phyloP scores from a whole-genome alignment of 2,797 vertebrate species.

The Muraenolepis orangiensis region DNA sequence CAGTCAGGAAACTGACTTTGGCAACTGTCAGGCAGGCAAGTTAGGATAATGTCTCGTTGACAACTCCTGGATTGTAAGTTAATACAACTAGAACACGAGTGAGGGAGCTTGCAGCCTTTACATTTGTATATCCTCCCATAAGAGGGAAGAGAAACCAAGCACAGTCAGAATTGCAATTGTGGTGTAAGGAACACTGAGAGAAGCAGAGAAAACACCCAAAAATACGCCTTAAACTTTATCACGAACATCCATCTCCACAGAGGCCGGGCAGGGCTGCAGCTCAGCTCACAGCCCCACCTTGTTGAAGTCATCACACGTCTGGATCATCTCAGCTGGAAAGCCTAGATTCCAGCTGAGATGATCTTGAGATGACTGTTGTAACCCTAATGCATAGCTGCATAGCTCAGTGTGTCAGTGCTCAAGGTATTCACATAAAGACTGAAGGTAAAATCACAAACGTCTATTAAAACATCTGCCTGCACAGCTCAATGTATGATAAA shows the following conservation, averaged over 20 bases:
- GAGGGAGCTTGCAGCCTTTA: constrained; percentile 23
- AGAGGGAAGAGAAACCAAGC: constrained; percentile 26
- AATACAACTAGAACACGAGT: constrained; percentile 32
- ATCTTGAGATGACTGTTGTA: constrained; percentile 24
- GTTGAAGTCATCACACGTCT: constrained; percentile 56
- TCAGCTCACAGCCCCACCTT: constrained; percentile 58
- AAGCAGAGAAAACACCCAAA: constrained; percentile 44
- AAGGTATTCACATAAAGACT: neutral
- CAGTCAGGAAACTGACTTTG: constrained; percentile 14
- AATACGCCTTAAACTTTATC: constrained; percentile 35
- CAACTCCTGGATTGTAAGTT: constrained; percentile 34
- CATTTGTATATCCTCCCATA: constrained; percentile 37
- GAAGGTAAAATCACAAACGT: neutral
- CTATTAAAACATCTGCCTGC: neutral
- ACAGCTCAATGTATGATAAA: neutral
- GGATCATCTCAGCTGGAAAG: constrained; percentile 45
- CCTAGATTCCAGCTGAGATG: constrained; percentile 24
- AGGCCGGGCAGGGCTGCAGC: constrained; percentile 56
- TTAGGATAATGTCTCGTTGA: constrained; percentile 24
- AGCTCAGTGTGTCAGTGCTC: too few relatives aligned
- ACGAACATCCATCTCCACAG: constrained; percentile 39
- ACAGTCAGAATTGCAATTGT: constrained; percentile 22
- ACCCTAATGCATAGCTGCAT: constrained; percentile 9
- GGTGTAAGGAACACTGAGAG: constrained; percentile 45
- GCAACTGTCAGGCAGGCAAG: neutral